Percentiles rank a stretch among this genome's conserved stretches.
Evolutionary conservation across 1,140 invertebrate genomes (phyloP).

Genomic region (Drosophila littoralis): DNA sequence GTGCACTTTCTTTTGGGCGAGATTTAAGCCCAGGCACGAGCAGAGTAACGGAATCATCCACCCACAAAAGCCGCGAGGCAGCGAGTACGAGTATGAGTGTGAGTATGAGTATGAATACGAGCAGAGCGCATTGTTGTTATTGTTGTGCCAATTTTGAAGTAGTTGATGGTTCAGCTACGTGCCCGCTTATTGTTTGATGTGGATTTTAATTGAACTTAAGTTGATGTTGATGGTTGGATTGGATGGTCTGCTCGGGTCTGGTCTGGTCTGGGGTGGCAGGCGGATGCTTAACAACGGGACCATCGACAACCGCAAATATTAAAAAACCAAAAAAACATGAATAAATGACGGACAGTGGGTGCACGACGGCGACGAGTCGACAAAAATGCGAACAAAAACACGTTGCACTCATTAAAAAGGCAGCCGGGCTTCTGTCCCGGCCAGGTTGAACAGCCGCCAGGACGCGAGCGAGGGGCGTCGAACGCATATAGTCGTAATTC

Average conservation of each 20-base stretch:
- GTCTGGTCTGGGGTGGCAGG: slow-evolving; percentile 31
- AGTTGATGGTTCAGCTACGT: slow-evolving; percentile 74
- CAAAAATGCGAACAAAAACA: slow-evolving; percentile 68
- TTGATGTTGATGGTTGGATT: slow-evolving; percentile 58
- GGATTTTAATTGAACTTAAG: slow-evolving; percentile 85
- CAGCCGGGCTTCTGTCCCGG: slow-evolving; percentile 8
- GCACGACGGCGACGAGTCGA: slow-evolving; percentile 23
- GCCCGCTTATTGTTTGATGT: slow-evolving; percentile 84
- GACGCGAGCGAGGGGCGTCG: background rate
- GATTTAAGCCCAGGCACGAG: slow-evolving; percentile 49
- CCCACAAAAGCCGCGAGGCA: slow-evolving; percentile 49
- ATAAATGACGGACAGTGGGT: slow-evolving; percentile 36
- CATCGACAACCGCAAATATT: slow-evolving; percentile 78
- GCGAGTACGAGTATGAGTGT: slow-evolving; percentile 10
- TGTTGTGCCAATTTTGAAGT: slow-evolving; percentile 70
- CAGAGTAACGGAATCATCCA: slow-evolving; percentile 35
- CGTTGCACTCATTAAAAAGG: slow-evolving; percentile 78
- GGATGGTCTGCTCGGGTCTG: background rate
- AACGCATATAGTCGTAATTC: slow-evolving; percentile 36
- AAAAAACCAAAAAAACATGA: slow-evolving; percentile 54
- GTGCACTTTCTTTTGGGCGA: slow-evolving; percentile 42
- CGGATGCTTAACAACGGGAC: slow-evolving; percentile 69
- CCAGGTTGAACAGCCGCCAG: slow-evolving; percentile 4
- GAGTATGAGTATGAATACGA: slow-evolving; percentile 14
- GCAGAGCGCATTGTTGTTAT: slow-evolving; percentile 39